A percentile compares a stretch with the other conserved stretches of the same genome.
Evolutionary conservation across 2,797 vertebrate species (phyloP).

Genomic region (Cichlasoma orientale): DNA sequence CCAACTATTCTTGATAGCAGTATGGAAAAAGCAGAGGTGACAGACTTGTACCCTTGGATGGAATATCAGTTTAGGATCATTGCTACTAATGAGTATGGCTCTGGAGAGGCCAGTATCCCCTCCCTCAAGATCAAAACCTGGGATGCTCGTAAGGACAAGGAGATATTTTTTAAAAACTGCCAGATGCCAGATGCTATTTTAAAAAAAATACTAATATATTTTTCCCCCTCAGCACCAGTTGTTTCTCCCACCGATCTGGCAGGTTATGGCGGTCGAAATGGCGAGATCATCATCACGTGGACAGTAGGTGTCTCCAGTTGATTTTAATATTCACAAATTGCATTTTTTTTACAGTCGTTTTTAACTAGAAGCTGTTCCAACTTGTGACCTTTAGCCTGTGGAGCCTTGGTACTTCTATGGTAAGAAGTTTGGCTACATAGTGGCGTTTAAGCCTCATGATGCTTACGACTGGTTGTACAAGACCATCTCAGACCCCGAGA

Average conservation of each 20-base stretch:
- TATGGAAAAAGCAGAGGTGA: constrained; percentile 85
- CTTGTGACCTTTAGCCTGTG: constrained; percentile 82
- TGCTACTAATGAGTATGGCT: constrained; percentile 91
- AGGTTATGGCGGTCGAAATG: constrained; percentile 90
- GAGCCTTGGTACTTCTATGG: constrained; percentile 93
- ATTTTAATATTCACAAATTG: accelerated
- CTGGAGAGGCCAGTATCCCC: constrained; percentile 91
- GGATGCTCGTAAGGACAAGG: constrained; percentile 85
- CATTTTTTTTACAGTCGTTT: not conserved
- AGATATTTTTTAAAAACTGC: not conserved
- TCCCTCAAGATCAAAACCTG: constrained; percentile 93
- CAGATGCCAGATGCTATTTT: not conserved
- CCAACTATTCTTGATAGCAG: constrained; percentile 89
- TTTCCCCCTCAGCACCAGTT: constrained; percentile 84
- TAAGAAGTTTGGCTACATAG: constrained; percentile 94
- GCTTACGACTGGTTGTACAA: constrained; percentile 92
- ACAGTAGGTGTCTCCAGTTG: constrained; percentile 72
- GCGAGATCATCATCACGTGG: constrained; percentile 96
- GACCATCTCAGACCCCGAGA: constrained; percentile 93
- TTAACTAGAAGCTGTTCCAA: not conserved
- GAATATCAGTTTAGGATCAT: constrained; percentile 96
- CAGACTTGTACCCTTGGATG: constrained; percentile 94
- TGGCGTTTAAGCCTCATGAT: constrained; percentile 93
- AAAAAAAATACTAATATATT: not conserved
- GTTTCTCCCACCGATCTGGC: constrained; percentile 90